These are phyloP conservation scores for Orchestes rusci DNA, from an alignment of 2,888 invertebrate genomes.

Conservation along the genomic window DNA sequence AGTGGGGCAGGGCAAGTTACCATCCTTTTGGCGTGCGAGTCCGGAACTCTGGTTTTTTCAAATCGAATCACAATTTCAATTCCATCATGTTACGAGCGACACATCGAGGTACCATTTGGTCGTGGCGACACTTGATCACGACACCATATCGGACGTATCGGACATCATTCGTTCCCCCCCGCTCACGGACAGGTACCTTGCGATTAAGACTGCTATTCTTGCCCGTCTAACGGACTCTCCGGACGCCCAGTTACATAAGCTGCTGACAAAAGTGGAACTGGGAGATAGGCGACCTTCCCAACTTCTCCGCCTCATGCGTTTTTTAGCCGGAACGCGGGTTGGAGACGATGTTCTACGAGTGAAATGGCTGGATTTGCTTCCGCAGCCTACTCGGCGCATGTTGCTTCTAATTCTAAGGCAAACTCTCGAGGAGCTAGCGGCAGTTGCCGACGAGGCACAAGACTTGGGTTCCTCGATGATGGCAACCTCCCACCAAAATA, in stretches of 20 bases:
- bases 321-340: background rate
- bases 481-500: too few relatives aligned
- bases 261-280: too few relatives aligned
- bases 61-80: background rate
- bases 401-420: too few relatives aligned
- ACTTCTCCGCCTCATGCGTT: constrained; percentile 2
- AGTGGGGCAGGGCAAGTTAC: constrained; percentile 4
- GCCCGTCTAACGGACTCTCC: constrained; percentile 2
- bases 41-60: too few relatives aligned
- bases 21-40: too few relatives aligned
- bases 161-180: constrained; percentile 2
- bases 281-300: too few relatives aligned
- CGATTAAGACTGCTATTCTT: background rate
- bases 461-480: too few relatives aligned
- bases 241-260: constrained; percentile 3
- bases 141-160: too few relatives aligned
- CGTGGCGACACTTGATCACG: background rate
- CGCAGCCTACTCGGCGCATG: too few relatives aligned
- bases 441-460: too few relatives aligned
- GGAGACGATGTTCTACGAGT: background rate
- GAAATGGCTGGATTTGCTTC: constrained; percentile 3
- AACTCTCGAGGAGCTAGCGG: too few relatives aligned
- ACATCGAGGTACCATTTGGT: constrained; percentile 1
- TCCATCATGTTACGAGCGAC: background rate
- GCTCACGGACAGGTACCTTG: background rate